These are phyloP conservation scores for Manacus vitellinus DNA, from an alignment of 2,113 vertebrate species.

Conservation along the genomic window DNA sequence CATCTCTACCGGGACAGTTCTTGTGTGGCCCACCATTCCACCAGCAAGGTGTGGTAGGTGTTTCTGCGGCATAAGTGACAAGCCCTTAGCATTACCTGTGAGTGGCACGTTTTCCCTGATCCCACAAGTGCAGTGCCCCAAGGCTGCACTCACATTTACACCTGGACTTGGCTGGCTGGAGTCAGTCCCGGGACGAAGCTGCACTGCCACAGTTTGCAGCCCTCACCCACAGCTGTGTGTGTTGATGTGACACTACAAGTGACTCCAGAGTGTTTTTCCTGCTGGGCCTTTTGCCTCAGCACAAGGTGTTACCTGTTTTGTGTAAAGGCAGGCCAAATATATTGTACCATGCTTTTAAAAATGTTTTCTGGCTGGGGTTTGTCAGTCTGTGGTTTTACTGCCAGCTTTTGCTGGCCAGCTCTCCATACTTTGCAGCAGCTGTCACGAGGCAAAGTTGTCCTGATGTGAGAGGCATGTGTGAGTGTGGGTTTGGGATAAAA, in stretches of 20 bases:
- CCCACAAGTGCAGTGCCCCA: background rate
- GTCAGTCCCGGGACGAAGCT: background rate
- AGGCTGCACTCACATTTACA: background rate
- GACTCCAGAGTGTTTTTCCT: background rate
- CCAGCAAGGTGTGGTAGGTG: rapidly evolving
- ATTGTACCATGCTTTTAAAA: background rate
- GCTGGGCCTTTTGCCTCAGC: background rate
- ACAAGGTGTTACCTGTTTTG: no score
- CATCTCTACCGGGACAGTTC: background rate
- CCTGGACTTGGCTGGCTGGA: rapidly evolving
- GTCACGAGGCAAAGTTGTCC: background rate
- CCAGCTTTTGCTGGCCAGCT: background rate
- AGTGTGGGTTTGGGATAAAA: background rate
- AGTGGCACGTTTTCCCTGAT: rapidly evolving
- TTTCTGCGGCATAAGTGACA: rapidly evolving
- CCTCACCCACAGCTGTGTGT: rapidly evolving
- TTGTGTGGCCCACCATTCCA: rapidly evolving
- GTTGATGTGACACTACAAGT: background rate
- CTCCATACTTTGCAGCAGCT: background rate
- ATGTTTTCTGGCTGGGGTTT: background rate
- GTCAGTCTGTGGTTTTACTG: background rate
- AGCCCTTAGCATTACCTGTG: background rate
- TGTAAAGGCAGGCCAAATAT: background rate
- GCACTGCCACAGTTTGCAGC: no score
- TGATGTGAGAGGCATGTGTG: background rate